Conservation (phyloP, 2,888 invertebrate genomes). For the Microchrysa polita region DNA sequence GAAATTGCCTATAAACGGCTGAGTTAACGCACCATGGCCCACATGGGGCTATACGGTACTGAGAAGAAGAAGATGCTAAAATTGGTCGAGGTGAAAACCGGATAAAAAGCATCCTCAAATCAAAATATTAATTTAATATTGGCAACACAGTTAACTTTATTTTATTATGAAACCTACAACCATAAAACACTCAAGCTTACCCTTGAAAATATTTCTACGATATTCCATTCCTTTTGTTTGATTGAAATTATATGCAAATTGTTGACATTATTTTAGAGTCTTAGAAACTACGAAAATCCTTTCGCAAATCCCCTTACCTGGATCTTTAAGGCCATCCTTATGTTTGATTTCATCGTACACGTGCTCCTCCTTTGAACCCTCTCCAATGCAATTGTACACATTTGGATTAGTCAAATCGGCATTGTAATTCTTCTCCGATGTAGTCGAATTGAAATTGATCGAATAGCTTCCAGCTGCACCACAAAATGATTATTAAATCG, state of each 20-base stretch:
- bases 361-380: constrained; percentile 80
- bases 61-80: too few relatives aligned
- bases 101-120: too few relatives aligned
- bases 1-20: too few relatives aligned
- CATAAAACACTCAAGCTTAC: too few relatives aligned
- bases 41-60: too few relatives aligned
- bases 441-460: constrained; percentile 68
- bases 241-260: background rate
- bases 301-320: too few relatives aligned
- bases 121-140: too few relatives aligned
- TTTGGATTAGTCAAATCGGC: constrained; percentile 87
- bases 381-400: constrained; percentile 83
- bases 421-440: constrained; percentile 80
- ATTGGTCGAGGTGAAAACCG: too few relatives aligned
- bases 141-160: too few relatives aligned
- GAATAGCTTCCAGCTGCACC: constrained; percentile 66
- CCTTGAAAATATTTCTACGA: constrained; percentile 61
- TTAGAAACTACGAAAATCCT: background rate
- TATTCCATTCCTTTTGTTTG: constrained; percentile 59
- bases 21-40: too few relatives aligned
- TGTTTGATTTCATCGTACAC: constrained; percentile 91
- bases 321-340: constrained; percentile 73
- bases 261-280: background rate
- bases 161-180: too few relatives aligned
- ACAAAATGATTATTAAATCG: constrained; percentile 30